Evolutionary conservation across 2,113 vertebrate genomes (phyloP).

Genomic region (Pheucticus melanocephalus): DNA sequence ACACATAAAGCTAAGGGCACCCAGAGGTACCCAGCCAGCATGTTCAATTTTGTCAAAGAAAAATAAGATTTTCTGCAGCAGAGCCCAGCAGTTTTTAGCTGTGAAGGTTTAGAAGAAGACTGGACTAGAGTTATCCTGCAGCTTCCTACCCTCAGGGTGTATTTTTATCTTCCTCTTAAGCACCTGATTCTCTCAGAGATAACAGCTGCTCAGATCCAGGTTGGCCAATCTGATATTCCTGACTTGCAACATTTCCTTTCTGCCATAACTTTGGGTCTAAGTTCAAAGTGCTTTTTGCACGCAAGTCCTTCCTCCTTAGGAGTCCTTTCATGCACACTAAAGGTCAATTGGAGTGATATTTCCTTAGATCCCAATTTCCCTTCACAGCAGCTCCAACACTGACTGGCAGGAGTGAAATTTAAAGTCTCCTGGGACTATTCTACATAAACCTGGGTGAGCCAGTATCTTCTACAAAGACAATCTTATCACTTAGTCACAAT

Average conservation of each 20-base stretch:
- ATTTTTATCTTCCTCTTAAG: not conserved
- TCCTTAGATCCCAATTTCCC: not conserved
- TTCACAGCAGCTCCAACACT: not conserved
- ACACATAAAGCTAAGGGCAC: not conserved
- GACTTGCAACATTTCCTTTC: not conserved
- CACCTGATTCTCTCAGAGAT: not conserved
- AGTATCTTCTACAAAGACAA: not conserved
- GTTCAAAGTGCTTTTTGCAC: not conserved
- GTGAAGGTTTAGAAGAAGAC: not conserved
- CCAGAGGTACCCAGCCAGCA: not conserved
- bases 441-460: not conserved
- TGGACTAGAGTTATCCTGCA: not conserved
- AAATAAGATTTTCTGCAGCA: not conserved
- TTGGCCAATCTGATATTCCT: not conserved
- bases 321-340: not conserved
- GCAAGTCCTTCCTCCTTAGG: not conserved
- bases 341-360: not conserved
- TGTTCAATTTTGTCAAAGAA: not conserved
- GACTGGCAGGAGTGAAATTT: not conserved
- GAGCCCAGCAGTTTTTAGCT: not conserved
- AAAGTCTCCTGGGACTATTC: not conserved
- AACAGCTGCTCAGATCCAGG: not conserved
- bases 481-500: not conserved
- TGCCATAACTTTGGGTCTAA: not conserved
- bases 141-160: not conserved